Conservation (phyloP, 1,140 invertebrate species). For the Samia ricini region DNA sequence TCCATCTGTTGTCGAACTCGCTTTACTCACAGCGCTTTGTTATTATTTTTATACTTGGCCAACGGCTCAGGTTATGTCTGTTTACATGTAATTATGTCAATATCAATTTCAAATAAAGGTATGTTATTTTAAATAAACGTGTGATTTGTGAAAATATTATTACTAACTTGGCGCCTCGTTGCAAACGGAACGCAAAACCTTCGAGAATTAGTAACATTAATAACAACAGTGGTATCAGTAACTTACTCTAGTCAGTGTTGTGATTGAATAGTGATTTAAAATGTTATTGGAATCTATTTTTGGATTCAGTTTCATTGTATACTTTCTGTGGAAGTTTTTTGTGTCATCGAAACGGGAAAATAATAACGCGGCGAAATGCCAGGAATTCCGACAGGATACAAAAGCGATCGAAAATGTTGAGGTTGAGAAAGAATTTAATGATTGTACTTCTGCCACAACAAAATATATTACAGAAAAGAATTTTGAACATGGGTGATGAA, state of each 20-base stretch:
- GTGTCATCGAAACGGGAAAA: slow-evolving; percentile 27
- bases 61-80: not conserved
- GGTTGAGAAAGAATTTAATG: not conserved
- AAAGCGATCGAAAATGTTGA: not conserved
- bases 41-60: slow-evolving; percentile 10
- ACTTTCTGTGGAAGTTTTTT: slow-evolving; percentile 57
- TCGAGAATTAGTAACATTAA: slow-evolving; percentile 35
- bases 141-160: slow-evolving; percentile 40
- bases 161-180: slow-evolving; percentile 32
- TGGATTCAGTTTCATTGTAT: slow-evolving; percentile 40
- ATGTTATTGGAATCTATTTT: slow-evolving; percentile 61
- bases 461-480: not conserved
- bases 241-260: slow-evolving; percentile 60
- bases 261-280: slow-evolving; percentile 46
- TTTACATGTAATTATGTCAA: not conserved
- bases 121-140: not conserved
- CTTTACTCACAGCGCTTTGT: slow-evolving; percentile 24
- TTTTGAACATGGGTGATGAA: not conserved
- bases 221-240: slow-evolving; percentile 30
- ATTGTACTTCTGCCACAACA: not conserved
- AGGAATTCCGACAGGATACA: not conserved
- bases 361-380: not conserved
- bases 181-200: slow-evolving; percentile 44
- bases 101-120: not conserved
- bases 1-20: slow-evolving; percentile 36